Conservation (phyloP, 2,113 vertebrate species). For the Elephantulus edwardii region DNA sequence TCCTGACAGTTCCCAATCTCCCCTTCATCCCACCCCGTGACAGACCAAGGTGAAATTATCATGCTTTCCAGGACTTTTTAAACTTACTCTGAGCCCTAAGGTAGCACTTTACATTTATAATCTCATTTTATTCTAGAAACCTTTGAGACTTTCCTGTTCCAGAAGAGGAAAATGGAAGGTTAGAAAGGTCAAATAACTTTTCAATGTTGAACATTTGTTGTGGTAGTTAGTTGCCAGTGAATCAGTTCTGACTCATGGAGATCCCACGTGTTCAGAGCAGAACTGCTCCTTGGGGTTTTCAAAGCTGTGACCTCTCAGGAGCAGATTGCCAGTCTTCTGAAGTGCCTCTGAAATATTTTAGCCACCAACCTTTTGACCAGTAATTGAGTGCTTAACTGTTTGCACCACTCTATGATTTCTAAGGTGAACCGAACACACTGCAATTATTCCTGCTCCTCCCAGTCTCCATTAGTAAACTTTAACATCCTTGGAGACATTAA, state of each 20-base stretch:
- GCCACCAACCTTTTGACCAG: background rate
- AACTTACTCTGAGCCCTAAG: background rate
- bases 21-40: too few relatives aligned
- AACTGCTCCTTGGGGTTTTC: background rate
- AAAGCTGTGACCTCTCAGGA: background rate
- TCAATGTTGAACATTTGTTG: background rate
- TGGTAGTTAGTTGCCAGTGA: background rate
- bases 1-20: background rate
- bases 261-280: background rate
- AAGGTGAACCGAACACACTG: background rate
- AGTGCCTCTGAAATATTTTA: background rate
- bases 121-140: background rate
- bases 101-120: background rate
- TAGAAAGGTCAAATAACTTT: background rate
- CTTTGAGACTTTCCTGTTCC: background rate
- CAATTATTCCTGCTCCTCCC: background rate
- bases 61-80: background rate
- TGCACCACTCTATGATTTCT: background rate
- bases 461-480: background rate
- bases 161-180: background rate
- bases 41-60: background rate
- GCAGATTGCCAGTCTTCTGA: background rate
- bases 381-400: background rate
- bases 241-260: background rate
- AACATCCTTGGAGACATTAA: background rate